These are phyloP conservation scores for Neotoxoptera formosana DNA, from an alignment of 1,140 invertebrate genomes.

Conservation along the genomic window DNA sequence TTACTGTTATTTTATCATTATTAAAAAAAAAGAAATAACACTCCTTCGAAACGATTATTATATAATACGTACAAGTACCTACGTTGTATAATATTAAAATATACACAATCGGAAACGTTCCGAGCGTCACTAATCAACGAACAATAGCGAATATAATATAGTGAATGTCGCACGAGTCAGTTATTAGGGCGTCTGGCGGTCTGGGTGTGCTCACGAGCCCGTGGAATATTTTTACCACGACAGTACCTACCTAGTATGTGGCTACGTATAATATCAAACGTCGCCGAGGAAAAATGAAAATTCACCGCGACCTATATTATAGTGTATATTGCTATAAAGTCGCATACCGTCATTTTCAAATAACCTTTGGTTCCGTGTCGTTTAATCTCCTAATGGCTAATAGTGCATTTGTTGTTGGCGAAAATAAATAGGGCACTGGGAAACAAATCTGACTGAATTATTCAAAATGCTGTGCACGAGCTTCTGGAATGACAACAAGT, in stretches of 20 bases:
- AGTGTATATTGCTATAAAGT: not conserved
- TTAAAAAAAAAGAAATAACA: not conserved
- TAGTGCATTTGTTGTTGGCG: not conserved
- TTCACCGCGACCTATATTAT: not conserved
- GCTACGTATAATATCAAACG: not conserved
- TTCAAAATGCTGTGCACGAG: not conserved
- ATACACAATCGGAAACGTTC: constrained; percentile 53
- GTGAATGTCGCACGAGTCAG: constrained; percentile 52
- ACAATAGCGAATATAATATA: constrained; percentile 54
- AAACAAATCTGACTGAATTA: constrained; percentile 22
- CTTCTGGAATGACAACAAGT: not conserved
- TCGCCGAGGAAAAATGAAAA: constrained; percentile 21
- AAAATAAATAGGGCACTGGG: not conserved
- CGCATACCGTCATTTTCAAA: not conserved
- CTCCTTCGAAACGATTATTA: constrained; percentile 38
- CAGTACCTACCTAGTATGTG: not conserved
- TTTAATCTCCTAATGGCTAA: not conserved
- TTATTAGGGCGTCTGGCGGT: constrained; percentile 29
- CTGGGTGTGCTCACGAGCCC: constrained; percentile 19
- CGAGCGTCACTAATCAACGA: constrained; percentile 54
- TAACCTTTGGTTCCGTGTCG: constrained; percentile 23
- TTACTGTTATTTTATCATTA: constrained; percentile 31
- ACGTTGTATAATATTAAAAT: not conserved
- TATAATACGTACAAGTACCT: not conserved
- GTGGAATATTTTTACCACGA: constrained; percentile 39